Conservation (phyloP, 2,797 vertebrate species). For the Delichon dasypus region DNA sequence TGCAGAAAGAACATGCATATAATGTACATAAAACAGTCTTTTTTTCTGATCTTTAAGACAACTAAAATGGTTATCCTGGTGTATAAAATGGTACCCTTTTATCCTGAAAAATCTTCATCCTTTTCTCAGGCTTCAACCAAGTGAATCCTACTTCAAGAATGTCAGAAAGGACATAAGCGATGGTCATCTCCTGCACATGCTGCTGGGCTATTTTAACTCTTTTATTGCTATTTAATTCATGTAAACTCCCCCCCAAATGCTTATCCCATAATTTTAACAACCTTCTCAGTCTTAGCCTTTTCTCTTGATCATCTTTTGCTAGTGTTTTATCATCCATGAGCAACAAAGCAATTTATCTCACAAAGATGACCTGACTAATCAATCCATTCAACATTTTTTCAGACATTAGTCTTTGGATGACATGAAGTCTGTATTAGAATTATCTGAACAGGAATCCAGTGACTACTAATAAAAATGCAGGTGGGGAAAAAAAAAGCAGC, state of each 20-base stretch:
- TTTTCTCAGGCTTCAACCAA: neutral
- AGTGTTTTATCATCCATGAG: neutral
- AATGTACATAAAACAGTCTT: neutral
- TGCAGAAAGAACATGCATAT: neutral
- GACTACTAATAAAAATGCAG: neutral
- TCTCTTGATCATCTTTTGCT: neutral
- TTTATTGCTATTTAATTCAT: neutral
- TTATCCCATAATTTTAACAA: neutral
- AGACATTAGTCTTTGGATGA: neutral
- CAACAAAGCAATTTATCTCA: neutral
- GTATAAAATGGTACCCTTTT: neutral
- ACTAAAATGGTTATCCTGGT: neutral
- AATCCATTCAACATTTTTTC: neutral
- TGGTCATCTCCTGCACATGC: neutral
- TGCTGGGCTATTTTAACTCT: rapidly evolving
- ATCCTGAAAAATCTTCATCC: neutral
- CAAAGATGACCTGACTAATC: neutral
- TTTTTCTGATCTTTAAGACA: neutral
- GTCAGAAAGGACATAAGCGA: neutral
- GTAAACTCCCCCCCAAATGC: rapidly evolving
- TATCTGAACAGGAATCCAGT: neutral
- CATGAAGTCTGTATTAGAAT: neutral
- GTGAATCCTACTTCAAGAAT: neutral
- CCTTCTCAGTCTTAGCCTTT: neutral
- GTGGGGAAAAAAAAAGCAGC: neutral